phyloP scores from a whole-genome alignment of 2,797 vertebrate species.

The Bufotes viridis region DNA sequence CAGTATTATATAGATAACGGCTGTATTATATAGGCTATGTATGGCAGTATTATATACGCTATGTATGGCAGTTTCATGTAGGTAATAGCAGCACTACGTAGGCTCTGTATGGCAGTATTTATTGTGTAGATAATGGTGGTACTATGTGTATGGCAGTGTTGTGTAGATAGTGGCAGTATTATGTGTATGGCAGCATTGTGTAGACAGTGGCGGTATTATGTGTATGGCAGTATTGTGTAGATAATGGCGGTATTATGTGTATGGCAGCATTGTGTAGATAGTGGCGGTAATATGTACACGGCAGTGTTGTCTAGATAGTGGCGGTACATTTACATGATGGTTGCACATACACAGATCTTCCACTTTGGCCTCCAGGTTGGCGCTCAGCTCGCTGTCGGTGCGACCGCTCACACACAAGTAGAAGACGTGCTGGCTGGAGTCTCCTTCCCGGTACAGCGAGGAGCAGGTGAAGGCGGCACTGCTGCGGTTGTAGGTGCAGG shows the following conservation, averaged over 20 bases:
- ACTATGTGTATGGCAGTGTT: neutral
- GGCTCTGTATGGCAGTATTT: neutral
- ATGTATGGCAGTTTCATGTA: neutral
- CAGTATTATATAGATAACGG: neutral
- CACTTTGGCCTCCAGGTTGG: slow-evolving; percentile 65
- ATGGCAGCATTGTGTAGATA: too few species aligned
- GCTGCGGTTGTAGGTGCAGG: neutral
- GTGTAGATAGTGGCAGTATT: neutral
- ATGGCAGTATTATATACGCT: neutral
- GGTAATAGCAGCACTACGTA: neutral
- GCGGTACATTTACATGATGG: neutral
- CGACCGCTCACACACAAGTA: slow-evolving; percentile 76
- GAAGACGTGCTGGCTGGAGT: slow-evolving; percentile 66
- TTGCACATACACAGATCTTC: slow-evolving; percentile 75
- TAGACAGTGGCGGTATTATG: neutral
- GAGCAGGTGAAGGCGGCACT: slow-evolving; percentile 75
- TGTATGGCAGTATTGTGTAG: neutral
- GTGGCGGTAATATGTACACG: too few species aligned
- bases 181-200: neutral
- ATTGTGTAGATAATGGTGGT: too few species aligned
- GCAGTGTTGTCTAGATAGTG: too few species aligned
- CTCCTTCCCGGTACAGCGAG: slow-evolving; percentile 69
- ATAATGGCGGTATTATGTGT: neutral
- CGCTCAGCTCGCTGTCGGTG: slow-evolving; percentile 69
- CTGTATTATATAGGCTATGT: neutral